These are phyloP conservation scores for Anastatus disparis DNA, from an alignment of 1,140 invertebrate genomes.

Conservation along the genomic window DNA sequence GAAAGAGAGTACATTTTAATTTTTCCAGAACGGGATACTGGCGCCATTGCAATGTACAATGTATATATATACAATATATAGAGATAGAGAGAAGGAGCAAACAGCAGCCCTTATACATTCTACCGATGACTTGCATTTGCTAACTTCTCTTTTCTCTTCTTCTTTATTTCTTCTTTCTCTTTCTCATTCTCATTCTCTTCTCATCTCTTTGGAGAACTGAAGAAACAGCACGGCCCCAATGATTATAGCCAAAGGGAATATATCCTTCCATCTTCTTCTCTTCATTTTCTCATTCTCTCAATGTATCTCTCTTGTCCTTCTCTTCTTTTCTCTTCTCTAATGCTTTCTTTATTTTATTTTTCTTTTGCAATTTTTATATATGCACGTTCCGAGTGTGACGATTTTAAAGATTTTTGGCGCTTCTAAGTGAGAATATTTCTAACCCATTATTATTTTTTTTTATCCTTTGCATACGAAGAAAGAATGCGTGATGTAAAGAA, in stretches of 20 bases:
- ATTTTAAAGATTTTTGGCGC: too few species aligned
- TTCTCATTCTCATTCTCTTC: too few species aligned
- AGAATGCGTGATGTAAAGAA: too few species aligned
- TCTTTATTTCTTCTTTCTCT: too few species aligned
- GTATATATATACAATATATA: constrained; percentile 50
- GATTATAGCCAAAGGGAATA: constrained; percentile 59
- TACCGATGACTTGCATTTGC: constrained; percentile 65
- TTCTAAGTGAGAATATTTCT: too few species aligned
- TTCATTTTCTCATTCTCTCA: constrained; percentile 26
- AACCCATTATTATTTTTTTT: too few species aligned
- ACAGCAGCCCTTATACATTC: too few species aligned
- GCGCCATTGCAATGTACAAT: constrained; percentile 65
- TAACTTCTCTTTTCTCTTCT: too few species aligned
- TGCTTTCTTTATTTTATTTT: not conserved
- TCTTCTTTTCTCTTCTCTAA: constrained; percentile 1
- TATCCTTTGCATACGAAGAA: too few species aligned
- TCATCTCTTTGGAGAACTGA: too few species aligned
- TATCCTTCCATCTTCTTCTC: constrained; percentile 45
- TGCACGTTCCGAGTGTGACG: not conserved
- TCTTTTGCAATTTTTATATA: not conserved
- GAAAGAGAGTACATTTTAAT: not conserved
- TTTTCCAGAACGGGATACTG: constrained; percentile 63
- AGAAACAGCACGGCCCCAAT: constrained; percentile 42
- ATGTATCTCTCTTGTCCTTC: constrained; percentile 37
- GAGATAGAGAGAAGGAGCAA: too few species aligned